Conservation (phyloP, 1,140 invertebrate genomes). For the Bombus cullumanus region DNA sequence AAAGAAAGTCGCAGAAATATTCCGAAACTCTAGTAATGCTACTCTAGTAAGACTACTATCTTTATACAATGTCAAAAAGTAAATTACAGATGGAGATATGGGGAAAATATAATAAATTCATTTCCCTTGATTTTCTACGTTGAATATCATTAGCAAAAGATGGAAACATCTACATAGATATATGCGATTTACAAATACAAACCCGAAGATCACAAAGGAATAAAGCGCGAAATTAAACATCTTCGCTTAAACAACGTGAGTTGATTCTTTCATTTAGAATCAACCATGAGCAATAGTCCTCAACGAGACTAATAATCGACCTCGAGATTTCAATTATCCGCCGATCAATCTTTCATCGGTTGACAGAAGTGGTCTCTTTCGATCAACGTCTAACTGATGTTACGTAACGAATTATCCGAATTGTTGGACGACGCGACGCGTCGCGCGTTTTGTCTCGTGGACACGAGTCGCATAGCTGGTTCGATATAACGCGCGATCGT, state of each 20-base stretch:
- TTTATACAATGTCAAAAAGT: too few relatives aligned
- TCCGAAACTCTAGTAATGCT: too few relatives aligned
- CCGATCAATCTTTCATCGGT: background rate
- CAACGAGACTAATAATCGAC: background rate
- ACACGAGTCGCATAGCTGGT: background rate
- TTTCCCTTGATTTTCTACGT: background rate
- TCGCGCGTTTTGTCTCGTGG: background rate
- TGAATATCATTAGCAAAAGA: background rate
- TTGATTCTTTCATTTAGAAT: background rate
- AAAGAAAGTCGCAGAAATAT: too few relatives aligned
- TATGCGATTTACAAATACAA: too few relatives aligned
- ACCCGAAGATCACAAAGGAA: too few relatives aligned
- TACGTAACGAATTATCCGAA: constrained; percentile 26
- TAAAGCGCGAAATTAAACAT: too few relatives aligned
- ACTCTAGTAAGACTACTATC: too few relatives aligned
- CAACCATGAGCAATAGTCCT: background rate
- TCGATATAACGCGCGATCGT: constrained; percentile 44
- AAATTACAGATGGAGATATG: background rate
- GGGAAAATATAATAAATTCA: background rate
- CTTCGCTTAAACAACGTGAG: background rate
- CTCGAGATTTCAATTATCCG: background rate
- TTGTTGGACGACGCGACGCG: background rate
- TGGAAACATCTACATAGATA: background rate
- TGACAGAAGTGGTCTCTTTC: background rate
- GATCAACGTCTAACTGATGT: background rate